Base-by-base conservation (phyloP, 2,888 invertebrate genomes). In the Tachina lurida region DNA sequence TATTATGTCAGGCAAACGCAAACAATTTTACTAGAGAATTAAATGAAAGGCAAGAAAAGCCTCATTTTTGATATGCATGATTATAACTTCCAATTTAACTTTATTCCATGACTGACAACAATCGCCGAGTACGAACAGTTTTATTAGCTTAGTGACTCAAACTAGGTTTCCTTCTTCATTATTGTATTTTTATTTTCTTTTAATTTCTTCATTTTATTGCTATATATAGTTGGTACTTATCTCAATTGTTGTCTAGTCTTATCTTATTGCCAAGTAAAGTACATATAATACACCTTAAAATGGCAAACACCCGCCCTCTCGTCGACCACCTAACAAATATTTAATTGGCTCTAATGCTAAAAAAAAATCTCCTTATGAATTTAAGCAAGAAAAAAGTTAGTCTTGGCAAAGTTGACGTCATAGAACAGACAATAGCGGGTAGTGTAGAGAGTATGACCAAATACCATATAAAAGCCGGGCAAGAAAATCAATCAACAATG, bases 1-100 rank as follows among this genome's bases (percentile, higher is more conserved):
- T 70, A 63, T 70, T 60, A 75, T 65, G 67, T 22, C 65, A 22
- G 10, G 52, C 70, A 41, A 52, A 62, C 10, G 45, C 49, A 70
- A 68, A 77, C 49, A 52, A 49, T 58, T 70, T 54, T 41, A 41
- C 19, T 19, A 22, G 62, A 63, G 22, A 54, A 54, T 45, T n/a
- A 65, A 70, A 54, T 45, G 19, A 65, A 70, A 70, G 56, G 13
- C 39, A 49, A 31, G 17, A 62, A 22, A 63, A 31, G 54, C 54
- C 67, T 49, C 58, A 71, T 68, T 81, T n/a, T 49, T 78, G 39
- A 54, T 74, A 78, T 78, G 67, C 70, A 77, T 74, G 68, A 77
- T 82, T 81, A 82, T 82, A 70, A 63, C 77, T 85, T 82, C 45
- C 85, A 85, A 85, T 85, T 85, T 82, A 85, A 85, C 49, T 70